phyloP scores from a whole-genome alignment of 2,113 vertebrate genomes.

The Halcyon senegalensis region DNA sequence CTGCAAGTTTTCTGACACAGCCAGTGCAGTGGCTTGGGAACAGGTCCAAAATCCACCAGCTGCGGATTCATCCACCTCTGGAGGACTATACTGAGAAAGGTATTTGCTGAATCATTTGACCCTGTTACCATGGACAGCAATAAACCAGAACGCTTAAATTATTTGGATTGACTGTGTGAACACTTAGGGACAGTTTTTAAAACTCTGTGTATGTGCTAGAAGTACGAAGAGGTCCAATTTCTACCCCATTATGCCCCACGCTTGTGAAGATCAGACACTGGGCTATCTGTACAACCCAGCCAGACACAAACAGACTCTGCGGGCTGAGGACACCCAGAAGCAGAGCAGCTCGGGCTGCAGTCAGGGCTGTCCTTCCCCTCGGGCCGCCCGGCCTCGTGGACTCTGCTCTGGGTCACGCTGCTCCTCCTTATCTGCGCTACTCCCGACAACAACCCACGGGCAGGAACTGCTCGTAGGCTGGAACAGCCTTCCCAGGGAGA shows the following conservation, averaged over 20 bases:
- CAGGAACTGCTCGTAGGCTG: neutral
- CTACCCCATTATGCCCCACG: fast-evolving
- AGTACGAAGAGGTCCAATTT: neutral
- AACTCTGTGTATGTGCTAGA: neutral
- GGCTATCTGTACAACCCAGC: neutral
- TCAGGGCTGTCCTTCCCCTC: neutral
- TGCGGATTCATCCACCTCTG: neutral
- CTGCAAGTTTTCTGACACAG: neutral
- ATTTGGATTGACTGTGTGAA: neutral
- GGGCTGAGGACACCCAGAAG: neutral
- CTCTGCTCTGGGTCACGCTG: neutral
- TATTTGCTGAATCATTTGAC: neutral
- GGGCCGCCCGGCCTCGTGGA: fast-evolving
- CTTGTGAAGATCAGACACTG: neutral
- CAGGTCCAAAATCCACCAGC: neutral
- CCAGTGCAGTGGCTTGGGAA: neutral
- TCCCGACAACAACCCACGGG: neutral
- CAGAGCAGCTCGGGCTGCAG: too few relatives aligned
- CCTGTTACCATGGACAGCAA: neutral
- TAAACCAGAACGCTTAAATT: neutral
- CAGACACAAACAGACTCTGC: fast-evolving
- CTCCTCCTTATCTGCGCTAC: neutral
- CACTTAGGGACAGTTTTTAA: neutral
- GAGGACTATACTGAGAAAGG: neutral
- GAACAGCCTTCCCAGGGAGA: neutral